These are phyloP conservation scores for Urocolius indicus DNA, from an alignment of 2,113 vertebrate species.

Conservation along the genomic window DNA sequence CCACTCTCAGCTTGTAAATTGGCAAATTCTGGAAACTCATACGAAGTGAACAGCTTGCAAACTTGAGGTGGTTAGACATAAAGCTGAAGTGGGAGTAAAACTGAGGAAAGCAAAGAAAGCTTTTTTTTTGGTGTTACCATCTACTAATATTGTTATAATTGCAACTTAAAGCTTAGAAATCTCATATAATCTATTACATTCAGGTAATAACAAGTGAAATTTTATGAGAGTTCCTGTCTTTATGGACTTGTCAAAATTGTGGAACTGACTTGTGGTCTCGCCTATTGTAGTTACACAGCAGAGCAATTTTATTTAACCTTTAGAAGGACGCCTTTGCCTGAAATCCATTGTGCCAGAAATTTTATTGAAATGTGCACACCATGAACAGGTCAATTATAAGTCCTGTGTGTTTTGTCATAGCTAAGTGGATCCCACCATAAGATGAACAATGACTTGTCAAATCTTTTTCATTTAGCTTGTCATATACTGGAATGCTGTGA, in stretches of 20 bases:
- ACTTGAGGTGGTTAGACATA: background rate
- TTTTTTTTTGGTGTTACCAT: background rate
- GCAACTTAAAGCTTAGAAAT: background rate
- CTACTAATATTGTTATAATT: background rate
- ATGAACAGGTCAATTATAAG: background rate
- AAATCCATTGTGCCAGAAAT: background rate
- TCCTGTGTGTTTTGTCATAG: background rate
- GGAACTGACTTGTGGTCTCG: background rate
- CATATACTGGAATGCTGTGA: conserved; percentile 97
- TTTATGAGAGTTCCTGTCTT: background rate
- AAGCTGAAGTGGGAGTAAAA: background rate
- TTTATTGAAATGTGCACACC: background rate
- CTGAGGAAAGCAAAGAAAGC: background rate
- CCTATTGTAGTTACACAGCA: background rate
- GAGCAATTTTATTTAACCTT: background rate
- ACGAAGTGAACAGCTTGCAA: background rate
- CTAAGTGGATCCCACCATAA: background rate
- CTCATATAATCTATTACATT: background rate
- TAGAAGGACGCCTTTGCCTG: background rate
- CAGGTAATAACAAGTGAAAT: background rate
- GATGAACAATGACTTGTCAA: background rate
- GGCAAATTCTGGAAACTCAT: background rate
- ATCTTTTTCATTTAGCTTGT: conserved; percentile 82
- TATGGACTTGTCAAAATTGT: background rate
- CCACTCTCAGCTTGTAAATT: background rate